phyloP scores from a whole-genome alignment of 2,797 vertebrate species.

The Ataeniobius toweri region DNA sequence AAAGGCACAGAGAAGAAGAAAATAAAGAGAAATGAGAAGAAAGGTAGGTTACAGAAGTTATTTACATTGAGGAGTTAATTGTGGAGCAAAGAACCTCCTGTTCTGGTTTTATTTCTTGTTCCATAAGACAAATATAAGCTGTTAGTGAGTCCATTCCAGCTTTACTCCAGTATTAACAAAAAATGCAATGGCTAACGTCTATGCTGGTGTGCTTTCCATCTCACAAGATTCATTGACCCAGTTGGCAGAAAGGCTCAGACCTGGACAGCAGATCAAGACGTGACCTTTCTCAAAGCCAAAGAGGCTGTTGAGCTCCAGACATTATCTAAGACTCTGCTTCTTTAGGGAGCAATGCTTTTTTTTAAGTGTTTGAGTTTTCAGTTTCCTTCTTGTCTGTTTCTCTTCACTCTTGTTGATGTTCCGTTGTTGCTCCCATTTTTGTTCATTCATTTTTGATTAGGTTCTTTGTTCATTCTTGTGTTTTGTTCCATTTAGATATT shows the following conservation, averaged over 20 bases:
- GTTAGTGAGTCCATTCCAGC: slow-evolving; percentile 12
- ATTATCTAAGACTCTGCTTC: slow-evolving; percentile 17
- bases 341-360: slow-evolving; percentile 14
- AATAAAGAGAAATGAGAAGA: too few relatives aligned
- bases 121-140: slow-evolving; percentile 26
- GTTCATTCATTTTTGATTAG: too few relatives aligned
- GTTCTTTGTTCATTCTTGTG: too few relatives aligned
- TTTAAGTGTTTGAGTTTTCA: too few relatives aligned
- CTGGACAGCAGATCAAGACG: slow-evolving; percentile 27
- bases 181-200: slow-evolving; percentile 8
- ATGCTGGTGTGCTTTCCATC: slow-evolving; percentile 31
- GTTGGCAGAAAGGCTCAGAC: slow-evolving; percentile 20
- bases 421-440: too few relatives aligned
- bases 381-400: too few relatives aligned
- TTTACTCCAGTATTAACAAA: neutral
- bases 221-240: slow-evolving; percentile 50
- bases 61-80: neutral
- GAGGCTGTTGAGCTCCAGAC: slow-evolving; percentile 33
- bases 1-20: too few relatives aligned
- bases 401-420: too few relatives aligned
- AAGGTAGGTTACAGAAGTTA: too few relatives aligned
- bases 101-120: slow-evolving; percentile 36
- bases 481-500: too few relatives aligned
- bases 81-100: slow-evolving; percentile 36
- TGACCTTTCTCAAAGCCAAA: slow-evolving; percentile 39